A percentile compares a stretch with the other conserved stretches of the same genome.
Conservation (phyloP, 2,797 vertebrate species). For the Dicrostonyx torquatus region DNA sequence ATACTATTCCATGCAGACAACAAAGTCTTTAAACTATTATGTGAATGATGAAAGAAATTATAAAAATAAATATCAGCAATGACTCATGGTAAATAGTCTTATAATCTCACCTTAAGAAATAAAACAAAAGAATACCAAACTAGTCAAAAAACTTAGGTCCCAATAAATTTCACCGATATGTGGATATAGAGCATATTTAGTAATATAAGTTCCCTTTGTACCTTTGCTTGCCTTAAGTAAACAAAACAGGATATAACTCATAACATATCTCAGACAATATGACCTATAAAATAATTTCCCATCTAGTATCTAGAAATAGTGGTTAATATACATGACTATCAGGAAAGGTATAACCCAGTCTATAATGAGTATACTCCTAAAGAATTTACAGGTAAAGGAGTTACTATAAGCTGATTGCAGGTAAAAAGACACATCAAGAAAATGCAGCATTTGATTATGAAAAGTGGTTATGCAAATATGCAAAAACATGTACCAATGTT, state of each 20-base stretch:
- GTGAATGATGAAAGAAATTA: background rate
- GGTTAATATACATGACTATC: background rate
- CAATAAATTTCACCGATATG: background rate
- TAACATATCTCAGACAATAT: background rate
- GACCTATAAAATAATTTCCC: background rate
- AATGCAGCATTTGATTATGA: background rate
- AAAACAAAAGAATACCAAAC: background rate
- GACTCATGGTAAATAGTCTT: background rate
- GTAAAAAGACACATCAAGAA: background rate
- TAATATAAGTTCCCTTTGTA: background rate
- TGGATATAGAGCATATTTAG: background rate
- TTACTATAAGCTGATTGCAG: background rate
- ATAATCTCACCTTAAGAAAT: background rate
- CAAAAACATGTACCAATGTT: background rate
- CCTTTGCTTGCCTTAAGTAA: background rate
- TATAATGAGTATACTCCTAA: background rate
- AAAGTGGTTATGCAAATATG: conserved; percentile 29
- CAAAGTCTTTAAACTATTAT: background rate
- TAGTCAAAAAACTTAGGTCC: background rate
- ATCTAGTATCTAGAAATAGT: background rate
- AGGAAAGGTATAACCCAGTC: background rate
- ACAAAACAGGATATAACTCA: background rate
- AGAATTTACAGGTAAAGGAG: background rate
- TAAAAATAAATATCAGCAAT: background rate
- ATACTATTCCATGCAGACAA: background rate